Evolutionary conservation across 2,113 vertebrate genomes (phyloP).

Genomic region (Osmerus eperlanus): DNA sequence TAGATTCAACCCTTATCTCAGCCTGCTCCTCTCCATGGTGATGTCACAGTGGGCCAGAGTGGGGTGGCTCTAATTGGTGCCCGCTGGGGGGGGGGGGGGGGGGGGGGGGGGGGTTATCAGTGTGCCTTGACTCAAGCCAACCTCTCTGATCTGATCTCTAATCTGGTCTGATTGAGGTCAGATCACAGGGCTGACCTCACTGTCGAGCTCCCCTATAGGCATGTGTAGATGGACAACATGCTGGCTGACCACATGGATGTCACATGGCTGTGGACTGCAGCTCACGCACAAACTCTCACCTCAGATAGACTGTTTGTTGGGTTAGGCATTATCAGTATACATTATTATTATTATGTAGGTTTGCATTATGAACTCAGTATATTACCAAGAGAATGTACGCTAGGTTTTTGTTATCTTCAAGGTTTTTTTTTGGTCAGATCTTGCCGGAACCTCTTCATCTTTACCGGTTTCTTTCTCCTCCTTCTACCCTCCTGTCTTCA

Average conservation of each 20-base stretch:
- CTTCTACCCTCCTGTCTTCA: neutral
- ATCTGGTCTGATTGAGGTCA: conserved; percentile 42
- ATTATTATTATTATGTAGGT: conserved; percentile 24
- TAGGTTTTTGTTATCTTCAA: no score
- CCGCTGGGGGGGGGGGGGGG: neutral
- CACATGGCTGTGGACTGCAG: neutral
- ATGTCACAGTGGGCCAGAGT: no score
- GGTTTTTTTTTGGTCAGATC: no score
- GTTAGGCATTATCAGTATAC: no score
- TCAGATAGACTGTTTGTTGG: no score
- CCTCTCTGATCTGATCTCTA: conserved; percentile 26
- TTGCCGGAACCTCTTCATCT: no score
- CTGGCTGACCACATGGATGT: neutral
- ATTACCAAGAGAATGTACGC: no score
- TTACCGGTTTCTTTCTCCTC: neutral
- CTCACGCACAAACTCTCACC: neutral
- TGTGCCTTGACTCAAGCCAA: neutral
- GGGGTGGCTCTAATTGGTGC: neutral
- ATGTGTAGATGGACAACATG: neutral
- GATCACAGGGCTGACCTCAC: conserved; percentile 24
- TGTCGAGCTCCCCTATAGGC: neutral
- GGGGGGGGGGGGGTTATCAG: neutral
- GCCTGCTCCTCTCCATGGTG: no score
- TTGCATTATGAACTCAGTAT: no score
- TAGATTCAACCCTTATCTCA: no score